Base-by-base conservation (phyloP, 2,113 vertebrate genomes). In the Alces alces region DNA sequence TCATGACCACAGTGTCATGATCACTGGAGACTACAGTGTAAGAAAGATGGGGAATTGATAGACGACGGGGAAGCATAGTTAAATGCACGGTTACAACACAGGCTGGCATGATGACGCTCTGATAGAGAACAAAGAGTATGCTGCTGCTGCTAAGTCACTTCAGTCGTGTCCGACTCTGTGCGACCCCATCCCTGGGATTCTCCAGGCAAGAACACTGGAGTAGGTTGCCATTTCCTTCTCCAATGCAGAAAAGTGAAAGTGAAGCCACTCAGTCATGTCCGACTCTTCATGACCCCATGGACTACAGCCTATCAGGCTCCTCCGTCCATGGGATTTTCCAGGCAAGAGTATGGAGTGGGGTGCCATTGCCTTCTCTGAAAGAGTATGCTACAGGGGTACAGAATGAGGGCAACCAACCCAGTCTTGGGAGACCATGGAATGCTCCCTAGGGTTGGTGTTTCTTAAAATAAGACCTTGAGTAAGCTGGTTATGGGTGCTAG, bases 401-500 rank as follows among this genome's bases (percentile, higher is more conserved):
- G 39, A 90, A 86, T 33, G 39, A 97, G 14, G 57, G 28, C 39
- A 54, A 19, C 64, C 50, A 83, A 78, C 45, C 27, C 4, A 80
- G 83, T 54, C 47, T 36, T 61, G 5, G 47, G 7, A 92, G 55
- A 61, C 84, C 30, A 86, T 25, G 17, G 60, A 83, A 91, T 27
- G 25, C 21, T 89, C 94, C 70, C 30, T 27, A 47, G 39, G n/a
- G 28, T 30, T 45, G 76, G 43, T 30, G 12, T 58, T 88, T 92
- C 91, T 86, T 96, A 92, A 93, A 95, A 91, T 91, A 96, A 93
- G 66, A 94, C 36, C 76, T 89, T 21, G 50, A 89, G 60, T 91
- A 76, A 64, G 33, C 33, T 89, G 27, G 86, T 70, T 86, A 86
- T 54, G 15, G 30, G 4, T 36, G 14, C 10, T 78, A 64, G 19